These are phyloP conservation scores for Poeciliopsis turneri DNA, from an alignment of 2,797 vertebrate species.

Conservation along the genomic window DNA sequence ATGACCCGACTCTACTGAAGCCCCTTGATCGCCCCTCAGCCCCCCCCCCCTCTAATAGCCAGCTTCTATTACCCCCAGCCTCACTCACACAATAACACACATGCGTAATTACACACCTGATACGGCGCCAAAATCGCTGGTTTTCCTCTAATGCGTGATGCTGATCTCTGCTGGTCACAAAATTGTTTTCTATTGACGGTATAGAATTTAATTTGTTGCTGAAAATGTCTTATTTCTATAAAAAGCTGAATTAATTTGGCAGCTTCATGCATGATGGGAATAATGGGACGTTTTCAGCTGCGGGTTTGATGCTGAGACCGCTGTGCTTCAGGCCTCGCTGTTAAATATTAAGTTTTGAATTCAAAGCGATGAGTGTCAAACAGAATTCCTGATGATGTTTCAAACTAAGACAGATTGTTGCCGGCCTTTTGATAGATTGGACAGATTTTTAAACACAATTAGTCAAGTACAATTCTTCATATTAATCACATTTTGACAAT, in stretches of 20 bases:
- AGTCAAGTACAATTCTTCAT: conserved; percentile 70
- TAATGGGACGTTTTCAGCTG: conserved; percentile 51
- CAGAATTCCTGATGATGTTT: conserved; percentile 57
- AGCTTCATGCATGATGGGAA: conserved; percentile 51
- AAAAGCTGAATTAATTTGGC: not conserved
- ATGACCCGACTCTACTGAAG: conserved; percentile 71
- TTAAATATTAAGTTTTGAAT: conserved; percentile 75
- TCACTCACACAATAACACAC: conserved; percentile 27
- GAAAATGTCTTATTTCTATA: not conserved
- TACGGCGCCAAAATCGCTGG: conserved; percentile 69
- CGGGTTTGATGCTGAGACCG: conserved; percentile 54
- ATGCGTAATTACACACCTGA: conserved; percentile 68
- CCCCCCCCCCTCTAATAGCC: conserved; percentile 12
- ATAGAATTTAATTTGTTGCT: conserved; percentile 26
- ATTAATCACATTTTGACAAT: conserved; percentile 77
- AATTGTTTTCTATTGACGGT: conserved; percentile 40
- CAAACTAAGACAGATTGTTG: conserved; percentile 65
- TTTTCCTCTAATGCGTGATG: conserved; percentile 54
- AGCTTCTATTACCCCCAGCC: conserved; percentile 17
- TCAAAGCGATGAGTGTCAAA: conserved; percentile 73
- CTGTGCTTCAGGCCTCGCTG: conserved; percentile 59
- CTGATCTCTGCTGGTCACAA: conserved; percentile 48
- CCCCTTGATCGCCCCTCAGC: conserved; percentile 20
- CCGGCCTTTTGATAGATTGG: conserved; percentile 76
- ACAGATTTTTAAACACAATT: conserved; percentile 75